A percentile compares a stretch with the other conserved stretches of the same genome.
phyloP scores from a whole-genome alignment of 1,140 invertebrate genomes.

The Druon quercuslanigerum region DNA sequence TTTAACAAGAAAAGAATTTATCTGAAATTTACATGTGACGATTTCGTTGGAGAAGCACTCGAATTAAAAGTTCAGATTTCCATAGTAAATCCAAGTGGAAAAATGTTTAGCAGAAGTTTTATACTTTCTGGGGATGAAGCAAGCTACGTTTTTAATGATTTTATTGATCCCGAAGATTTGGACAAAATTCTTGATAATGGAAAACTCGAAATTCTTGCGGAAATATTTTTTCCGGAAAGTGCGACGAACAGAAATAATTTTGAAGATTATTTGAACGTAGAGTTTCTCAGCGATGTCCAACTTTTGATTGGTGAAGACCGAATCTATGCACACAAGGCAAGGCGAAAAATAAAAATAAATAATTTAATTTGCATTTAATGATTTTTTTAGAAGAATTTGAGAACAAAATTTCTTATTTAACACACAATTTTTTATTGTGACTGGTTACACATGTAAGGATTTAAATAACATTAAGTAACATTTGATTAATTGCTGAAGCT shows the following conservation, averaged over 20 bases:
- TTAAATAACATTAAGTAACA: no score
- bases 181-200: not conserved
- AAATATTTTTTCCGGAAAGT: not conserved
- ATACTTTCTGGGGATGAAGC: not conserved
- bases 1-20: not conserved
- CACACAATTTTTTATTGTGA: no score
- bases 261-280: not conserved
- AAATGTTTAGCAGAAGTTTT: constrained; percentile 7
- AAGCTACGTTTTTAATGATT: not conserved
- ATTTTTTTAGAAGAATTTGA: no score
- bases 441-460: no score
- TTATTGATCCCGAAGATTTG: constrained; percentile 4
- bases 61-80: constrained; percentile 1
- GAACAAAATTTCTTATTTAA: no score
- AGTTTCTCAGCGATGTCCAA: constrained; percentile 11
- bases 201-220: not conserved
- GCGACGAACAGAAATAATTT: not conserved
- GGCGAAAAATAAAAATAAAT: not conserved
- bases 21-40: not conserved
- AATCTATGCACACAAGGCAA: not conserved
- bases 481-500: no score
- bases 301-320: not conserved
- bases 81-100: not conserved
- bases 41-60: not conserved
- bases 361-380: not conserved